phyloP scores from a whole-genome alignment of 2,113 vertebrate genomes.

The Haemorhous mexicanus region DNA sequence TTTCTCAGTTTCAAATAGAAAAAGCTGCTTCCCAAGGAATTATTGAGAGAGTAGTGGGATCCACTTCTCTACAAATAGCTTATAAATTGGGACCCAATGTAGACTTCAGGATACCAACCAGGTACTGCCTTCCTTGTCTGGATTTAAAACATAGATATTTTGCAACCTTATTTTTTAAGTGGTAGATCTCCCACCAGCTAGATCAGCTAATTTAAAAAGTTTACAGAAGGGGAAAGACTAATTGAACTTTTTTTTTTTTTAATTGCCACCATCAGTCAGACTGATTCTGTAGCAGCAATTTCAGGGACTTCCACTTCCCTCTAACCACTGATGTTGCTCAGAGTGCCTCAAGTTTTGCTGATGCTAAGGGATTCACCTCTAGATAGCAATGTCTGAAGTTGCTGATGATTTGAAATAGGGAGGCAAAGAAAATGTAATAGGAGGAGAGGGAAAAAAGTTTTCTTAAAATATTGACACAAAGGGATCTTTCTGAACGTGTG shows the following conservation, averaged over 20 bases:
- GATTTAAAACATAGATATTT: background rate
- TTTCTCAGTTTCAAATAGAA: slow-evolving; percentile 89
- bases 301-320: background rate
- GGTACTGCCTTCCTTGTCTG: slow-evolving; percentile 59
- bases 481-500: background rate
- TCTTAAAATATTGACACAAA: background rate
- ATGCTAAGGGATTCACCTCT: background rate
- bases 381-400: background rate
- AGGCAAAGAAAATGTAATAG: background rate
- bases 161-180: background rate
- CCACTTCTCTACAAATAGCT: slow-evolving; percentile 78
- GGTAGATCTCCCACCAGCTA: background rate
- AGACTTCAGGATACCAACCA: slow-evolving; percentile 88
- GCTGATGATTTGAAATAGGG: background rate
- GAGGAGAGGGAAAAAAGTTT: background rate
- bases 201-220: background rate
- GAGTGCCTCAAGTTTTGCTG: background rate
- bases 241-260: background rate
- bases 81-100: slow-evolving; percentile 82
- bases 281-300: background rate
- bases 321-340: background rate
- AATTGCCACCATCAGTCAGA: background rate
- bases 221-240: background rate
- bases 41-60: slow-evolving; percentile 79
- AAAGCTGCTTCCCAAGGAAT: slow-evolving; percentile 82